Percentiles rank a stretch among this genome's conserved stretches.
phyloP scores from a whole-genome alignment of 1,140 invertebrate genomes.

The Anastatus disparis region DNA sequence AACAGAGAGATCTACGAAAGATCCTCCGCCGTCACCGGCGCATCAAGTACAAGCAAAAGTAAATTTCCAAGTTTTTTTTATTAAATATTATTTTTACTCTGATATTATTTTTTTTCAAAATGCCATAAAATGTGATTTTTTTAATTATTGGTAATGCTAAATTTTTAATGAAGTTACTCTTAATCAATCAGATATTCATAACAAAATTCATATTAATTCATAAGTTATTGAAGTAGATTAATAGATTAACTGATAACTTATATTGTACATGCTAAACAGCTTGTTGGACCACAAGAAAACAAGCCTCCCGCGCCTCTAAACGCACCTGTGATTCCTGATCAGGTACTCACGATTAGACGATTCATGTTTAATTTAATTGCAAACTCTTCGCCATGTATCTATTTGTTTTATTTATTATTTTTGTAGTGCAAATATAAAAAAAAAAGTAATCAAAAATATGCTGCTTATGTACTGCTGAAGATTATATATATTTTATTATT shows the following conservation, averaged over 20 bases:
- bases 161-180: too few species aligned
- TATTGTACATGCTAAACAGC: constrained; percentile 63
- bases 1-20: constrained; percentile 65
- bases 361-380: constrained; percentile 25
- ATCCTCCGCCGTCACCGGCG: constrained; percentile 61
- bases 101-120: too few species aligned
- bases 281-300: constrained; percentile 64
- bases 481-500: constrained; percentile 10
- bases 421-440: constrained; percentile 14
- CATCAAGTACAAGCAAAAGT: constrained; percentile 58
- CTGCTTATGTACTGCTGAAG: constrained; percentile 7
- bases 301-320: constrained; percentile 64
- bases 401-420: constrained; percentile 37
- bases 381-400: constrained; percentile 9
- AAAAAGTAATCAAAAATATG: too few species aligned
- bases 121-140: too few species aligned
- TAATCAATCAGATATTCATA: too few species aligned
- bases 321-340: constrained; percentile 65
- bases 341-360: constrained; percentile 56
- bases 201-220: too few species aligned
- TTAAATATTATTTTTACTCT: too few species aligned
- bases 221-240: too few species aligned
- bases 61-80: constrained; percentile 25
- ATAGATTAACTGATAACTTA: constrained; percentile 45
- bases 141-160: too few species aligned